Evolutionary conservation across 2,113 vertebrate species (phyloP).

Genomic region (Tapirus terrestris): DNA sequence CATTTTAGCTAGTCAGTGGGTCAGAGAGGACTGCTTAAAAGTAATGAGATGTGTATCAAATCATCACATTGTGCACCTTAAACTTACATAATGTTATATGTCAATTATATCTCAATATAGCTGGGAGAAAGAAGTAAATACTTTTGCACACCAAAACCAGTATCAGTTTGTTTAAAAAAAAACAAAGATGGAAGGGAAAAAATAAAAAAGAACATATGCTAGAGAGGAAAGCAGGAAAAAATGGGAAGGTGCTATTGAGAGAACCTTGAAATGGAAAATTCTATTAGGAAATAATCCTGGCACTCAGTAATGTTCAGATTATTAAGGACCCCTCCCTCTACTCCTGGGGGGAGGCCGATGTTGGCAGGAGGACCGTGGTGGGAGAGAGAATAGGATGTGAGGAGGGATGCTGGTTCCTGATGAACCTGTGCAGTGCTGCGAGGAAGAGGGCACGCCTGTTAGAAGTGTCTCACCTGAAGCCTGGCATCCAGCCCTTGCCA

Average conservation of each 20-base stretch:
- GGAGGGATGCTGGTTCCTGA: accelerated
- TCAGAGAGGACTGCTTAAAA: background rate
- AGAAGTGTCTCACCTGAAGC: background rate
- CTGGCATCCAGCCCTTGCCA: accelerated
- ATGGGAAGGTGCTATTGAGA: too few relatives aligned
- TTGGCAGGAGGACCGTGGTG: background rate
- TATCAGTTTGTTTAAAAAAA: background rate
- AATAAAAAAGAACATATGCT: background rate
- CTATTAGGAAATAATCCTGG: background rate
- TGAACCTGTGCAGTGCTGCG: accelerated
- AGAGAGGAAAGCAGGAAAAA: background rate
- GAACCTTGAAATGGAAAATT: background rate
- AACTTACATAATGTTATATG: background rate
- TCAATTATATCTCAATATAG: background rate
- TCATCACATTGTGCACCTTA: background rate
- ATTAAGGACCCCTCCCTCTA: background rate
- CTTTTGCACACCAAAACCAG: background rate
- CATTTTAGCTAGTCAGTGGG: background rate
- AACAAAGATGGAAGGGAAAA: background rate
- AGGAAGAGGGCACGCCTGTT: background rate
- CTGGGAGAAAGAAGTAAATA: background rate
- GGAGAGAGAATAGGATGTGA: accelerated
- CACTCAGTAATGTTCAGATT: background rate
- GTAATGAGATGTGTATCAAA: background rate
- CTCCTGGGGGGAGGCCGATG: background rate